Percentiles rank a stretch among this genome's conserved stretches.
Conservation (phyloP, 2,888 invertebrate species). For the Bursaphelenchus okinawaensis region DNA sequence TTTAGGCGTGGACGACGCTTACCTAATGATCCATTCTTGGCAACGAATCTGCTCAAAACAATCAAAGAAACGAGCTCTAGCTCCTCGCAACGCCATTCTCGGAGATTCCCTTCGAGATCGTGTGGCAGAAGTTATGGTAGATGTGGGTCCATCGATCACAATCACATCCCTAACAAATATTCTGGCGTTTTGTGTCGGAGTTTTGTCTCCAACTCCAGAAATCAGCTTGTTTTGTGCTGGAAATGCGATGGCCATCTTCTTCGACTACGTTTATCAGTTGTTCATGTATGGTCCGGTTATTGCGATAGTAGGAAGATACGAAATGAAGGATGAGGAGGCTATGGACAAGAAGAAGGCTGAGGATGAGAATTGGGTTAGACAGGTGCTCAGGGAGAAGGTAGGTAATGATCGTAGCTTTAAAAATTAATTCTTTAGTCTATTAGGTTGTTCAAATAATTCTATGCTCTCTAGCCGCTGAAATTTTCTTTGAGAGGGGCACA, state of each 20-base stretch:
- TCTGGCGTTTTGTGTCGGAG: slow-evolving; percentile 84
- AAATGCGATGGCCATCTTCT: slow-evolving; percentile 82
- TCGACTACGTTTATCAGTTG: slow-evolving; percentile 83
- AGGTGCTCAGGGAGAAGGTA: neutral
- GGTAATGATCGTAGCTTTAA: too few relatives aligned
- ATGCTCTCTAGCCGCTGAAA: too few relatives aligned
- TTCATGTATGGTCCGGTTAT: slow-evolving; percentile 22
- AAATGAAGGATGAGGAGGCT: slow-evolving; percentile 10
- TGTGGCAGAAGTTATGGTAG: slow-evolving; percentile 79
- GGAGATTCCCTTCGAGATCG: slow-evolving; percentile 61
- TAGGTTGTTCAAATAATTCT: too few relatives aligned
- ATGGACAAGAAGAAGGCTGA: slow-evolving; percentile 15
- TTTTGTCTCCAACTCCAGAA: slow-evolving; percentile 84
- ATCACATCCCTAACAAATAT: slow-evolving; percentile 81
- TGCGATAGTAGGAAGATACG: slow-evolving; percentile 16
- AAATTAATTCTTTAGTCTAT: too few relatives aligned
- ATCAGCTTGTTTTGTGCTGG: slow-evolving; percentile 89
- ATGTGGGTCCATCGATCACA: slow-evolving; percentile 87
- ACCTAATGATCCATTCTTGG: slow-evolving; percentile 48
- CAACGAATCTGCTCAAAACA: slow-evolving; percentile 28
- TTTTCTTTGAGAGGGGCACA: too few relatives aligned
- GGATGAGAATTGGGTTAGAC: slow-evolving; percentile 8
- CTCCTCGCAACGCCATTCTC: neutral
- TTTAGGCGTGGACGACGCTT: slow-evolving; percentile 53
- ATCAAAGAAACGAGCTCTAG: neutral